phyloP scores from a whole-genome alignment of 1,140 invertebrate species.

The Oncopeltus fasciatus region DNA sequence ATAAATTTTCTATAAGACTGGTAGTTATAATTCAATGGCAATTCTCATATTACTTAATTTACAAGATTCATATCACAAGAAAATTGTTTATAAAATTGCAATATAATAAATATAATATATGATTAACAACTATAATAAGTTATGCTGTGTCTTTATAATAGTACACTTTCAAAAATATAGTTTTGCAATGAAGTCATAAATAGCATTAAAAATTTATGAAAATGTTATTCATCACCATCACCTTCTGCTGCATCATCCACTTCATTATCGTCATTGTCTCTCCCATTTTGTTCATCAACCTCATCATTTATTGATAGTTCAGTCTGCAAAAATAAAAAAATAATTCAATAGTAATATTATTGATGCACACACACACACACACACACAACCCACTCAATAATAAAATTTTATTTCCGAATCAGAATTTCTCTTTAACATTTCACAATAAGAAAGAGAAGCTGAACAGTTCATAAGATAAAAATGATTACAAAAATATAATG shows the following conservation, averaged over 20 bases:
- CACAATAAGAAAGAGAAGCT: too few relatives aligned
- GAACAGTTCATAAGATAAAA: not conserved
- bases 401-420: not conserved
- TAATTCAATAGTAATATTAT: too few relatives aligned
- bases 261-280: constrained; percentile 26
- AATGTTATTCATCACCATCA: constrained; percentile 30
- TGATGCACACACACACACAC: too few relatives aligned
- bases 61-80: too few relatives aligned
- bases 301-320: constrained; percentile 28
- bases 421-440: too few relatives aligned
- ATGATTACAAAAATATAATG: too few relatives aligned
- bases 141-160: constrained; percentile 1
- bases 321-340: constrained; percentile 19
- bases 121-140: too few relatives aligned
- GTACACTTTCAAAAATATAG: not conserved
- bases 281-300: constrained; percentile 26
- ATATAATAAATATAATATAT: too few relatives aligned
- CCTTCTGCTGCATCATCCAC: constrained; percentile 31
- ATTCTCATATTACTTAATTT: too few relatives aligned
- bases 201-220: not conserved
- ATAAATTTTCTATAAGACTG: too few relatives aligned
- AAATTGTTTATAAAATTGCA: too few relatives aligned
- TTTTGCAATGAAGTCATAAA: not conserved
- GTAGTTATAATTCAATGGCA: too few relatives aligned
- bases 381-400: not conserved